These are phyloP conservation scores for Hydropsyche betteni DNA, from an alignment of 2,888 invertebrate species.

Conservation along the genomic window DNA sequence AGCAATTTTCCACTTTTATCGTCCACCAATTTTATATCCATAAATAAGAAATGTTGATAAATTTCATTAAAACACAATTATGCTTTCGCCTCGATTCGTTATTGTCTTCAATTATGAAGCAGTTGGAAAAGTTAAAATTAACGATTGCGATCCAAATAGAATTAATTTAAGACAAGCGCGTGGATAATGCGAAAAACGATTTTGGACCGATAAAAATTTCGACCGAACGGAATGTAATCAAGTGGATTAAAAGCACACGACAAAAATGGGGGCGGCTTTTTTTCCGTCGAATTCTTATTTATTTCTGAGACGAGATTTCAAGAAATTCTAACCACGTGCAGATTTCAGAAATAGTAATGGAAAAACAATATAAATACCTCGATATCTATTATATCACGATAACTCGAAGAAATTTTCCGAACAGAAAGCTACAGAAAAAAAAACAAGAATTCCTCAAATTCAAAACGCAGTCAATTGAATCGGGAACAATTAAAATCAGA, in stretches of 20 bases:
- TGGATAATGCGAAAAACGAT: not conserved
- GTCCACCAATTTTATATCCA: not conserved
- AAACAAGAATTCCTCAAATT: too few species aligned
- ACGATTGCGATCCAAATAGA: not conserved
- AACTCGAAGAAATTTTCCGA: too few species aligned
- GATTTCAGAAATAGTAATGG: too few species aligned
- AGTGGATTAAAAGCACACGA: not conserved
- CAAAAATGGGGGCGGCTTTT: not conserved
- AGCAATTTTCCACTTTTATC: not conserved
- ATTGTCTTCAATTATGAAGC: constrained; percentile 25
- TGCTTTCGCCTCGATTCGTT: not conserved
- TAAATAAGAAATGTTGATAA: constrained; percentile 22
- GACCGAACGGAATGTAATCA: constrained; percentile 5
- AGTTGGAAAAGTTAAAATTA: not conserved
- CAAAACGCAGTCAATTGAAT: too few species aligned
- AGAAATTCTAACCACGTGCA: too few species aligned
- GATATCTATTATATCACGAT: too few species aligned
- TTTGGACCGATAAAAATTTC: not conserved
- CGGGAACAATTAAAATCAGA: not conserved
- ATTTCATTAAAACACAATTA: constrained; percentile 22
- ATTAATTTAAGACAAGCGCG: constrained; percentile 12
- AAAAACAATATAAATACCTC: too few species aligned
- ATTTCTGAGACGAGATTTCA: too few species aligned
- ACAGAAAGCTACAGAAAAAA: too few species aligned
- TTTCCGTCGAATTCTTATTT: too few species aligned